Evolutionary conservation across 1,140 invertebrate genomes (phyloP).

Genomic region (Acromyrmex heyeri): DNA sequence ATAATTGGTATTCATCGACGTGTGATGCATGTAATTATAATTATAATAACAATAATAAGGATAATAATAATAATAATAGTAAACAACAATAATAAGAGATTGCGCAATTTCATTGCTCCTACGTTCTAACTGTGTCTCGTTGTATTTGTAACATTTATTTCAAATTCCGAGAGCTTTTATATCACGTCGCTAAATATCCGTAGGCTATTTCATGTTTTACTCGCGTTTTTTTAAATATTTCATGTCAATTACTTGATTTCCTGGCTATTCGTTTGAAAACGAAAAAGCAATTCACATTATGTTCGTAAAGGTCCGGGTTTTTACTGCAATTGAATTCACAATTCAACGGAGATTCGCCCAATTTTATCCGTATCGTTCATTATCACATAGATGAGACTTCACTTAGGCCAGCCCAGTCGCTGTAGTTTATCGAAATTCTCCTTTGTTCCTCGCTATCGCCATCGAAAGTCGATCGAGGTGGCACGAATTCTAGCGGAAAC

Average conservation of each 20-base stretch:
- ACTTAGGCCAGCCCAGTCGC: not conserved
- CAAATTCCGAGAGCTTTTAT: slow-evolving; percentile 46
- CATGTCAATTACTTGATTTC: slow-evolving; percentile 26
- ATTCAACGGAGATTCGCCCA: not conserved
- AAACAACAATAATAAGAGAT: slow-evolving; percentile 14
- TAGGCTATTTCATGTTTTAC: slow-evolving; percentile 17
- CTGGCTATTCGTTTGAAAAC: not conserved
- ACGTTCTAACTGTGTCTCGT: not conserved
- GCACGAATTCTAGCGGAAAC: slow-evolving; percentile 39
- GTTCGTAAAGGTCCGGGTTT: not conserved
- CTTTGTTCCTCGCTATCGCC: slow-evolving; percentile 21
- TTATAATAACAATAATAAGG: slow-evolving; percentile 21
- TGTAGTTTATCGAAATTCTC: slow-evolving; percentile 39
- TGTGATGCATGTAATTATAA: not conserved
- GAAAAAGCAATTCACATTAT: not conserved
- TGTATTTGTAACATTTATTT: slow-evolving; percentile 32
- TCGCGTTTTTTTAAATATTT: slow-evolving; percentile 27
- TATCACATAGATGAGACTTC: slow-evolving; percentile 35
- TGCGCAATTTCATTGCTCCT: not conserved
- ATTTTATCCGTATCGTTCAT: slow-evolving; percentile 38
- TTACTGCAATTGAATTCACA: not conserved
- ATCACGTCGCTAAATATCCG: not conserved
- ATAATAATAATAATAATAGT: slow-evolving; percentile 26
- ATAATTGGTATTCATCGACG: slow-evolving; percentile 16
- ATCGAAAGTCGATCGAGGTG: slow-evolving; percentile 48